Conservation (phyloP, 2,888 invertebrate genomes). For the Melanophora roralis region DNA sequence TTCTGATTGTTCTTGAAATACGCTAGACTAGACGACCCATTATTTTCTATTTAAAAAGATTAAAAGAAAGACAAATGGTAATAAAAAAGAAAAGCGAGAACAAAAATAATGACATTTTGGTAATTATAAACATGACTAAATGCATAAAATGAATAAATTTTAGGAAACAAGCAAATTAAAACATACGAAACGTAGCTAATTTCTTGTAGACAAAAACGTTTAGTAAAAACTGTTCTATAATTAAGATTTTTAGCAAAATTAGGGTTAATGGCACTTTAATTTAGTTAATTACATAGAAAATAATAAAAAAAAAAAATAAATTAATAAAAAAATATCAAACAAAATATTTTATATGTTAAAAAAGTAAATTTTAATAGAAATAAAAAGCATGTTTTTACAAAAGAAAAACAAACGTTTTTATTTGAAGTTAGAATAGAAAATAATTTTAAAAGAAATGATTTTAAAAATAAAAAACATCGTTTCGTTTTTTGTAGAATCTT, state of each 20-base stretch:
- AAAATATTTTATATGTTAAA: too few relatives aligned
- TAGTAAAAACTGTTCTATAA: slow-evolving; percentile 27
- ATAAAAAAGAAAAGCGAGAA: neutral
- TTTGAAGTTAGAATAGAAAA: too few relatives aligned
- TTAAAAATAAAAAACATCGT: too few relatives aligned
- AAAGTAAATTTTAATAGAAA: too few relatives aligned
- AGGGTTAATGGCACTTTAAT: slow-evolving; percentile 11
- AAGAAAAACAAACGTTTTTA: too few relatives aligned
- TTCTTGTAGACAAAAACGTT: slow-evolving; percentile 24
- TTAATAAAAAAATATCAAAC: too few relatives aligned
- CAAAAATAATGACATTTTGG: neutral
- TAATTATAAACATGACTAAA: slow-evolving; percentile 37
- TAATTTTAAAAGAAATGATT: too few relatives aligned
- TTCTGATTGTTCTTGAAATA: slow-evolving; percentile 32
- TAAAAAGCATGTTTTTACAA: too few relatives aligned
- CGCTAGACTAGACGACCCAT: slow-evolving; percentile 32
- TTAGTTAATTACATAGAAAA: slow-evolving; percentile 14
- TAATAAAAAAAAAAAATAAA: too few relatives aligned
- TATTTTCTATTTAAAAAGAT: neutral
- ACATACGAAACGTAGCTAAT: slow-evolving; percentile 14
- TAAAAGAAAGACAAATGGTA: neutral
- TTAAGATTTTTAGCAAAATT: slow-evolving; percentile 1
- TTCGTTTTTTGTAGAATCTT: too few relatives aligned
- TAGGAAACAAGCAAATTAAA: neutral
- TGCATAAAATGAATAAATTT: slow-evolving; percentile 1